These are phyloP conservation scores for Blennius ocellaris DNA, from an alignment of 2,113 vertebrate species.

Conservation along the genomic window DNA sequence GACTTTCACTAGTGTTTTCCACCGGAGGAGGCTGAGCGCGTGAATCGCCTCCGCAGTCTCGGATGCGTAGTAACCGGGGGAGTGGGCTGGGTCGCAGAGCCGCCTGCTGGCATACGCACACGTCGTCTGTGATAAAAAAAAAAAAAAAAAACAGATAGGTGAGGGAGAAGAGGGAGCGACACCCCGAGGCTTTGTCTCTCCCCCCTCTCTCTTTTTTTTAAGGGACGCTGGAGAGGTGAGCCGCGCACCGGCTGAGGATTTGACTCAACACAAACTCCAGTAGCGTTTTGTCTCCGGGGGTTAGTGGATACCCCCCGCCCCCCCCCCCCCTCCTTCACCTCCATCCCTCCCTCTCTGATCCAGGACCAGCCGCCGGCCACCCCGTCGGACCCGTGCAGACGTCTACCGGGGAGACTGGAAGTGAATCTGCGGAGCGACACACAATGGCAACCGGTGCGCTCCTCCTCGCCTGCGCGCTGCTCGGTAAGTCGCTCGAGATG, in stretches of 20 bases:
- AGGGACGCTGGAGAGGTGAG: slow-evolving; percentile 30
- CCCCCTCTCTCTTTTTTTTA: too few species aligned
- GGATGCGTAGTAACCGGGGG: slow-evolving; percentile 69
- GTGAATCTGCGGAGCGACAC: slow-evolving; percentile 60
- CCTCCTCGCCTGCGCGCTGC: slow-evolving; percentile 70
- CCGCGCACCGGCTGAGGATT: slow-evolving; percentile 57
- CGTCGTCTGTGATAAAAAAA: slow-evolving; percentile 37
- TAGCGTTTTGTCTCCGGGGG: slow-evolving; percentile 11
- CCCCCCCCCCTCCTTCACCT: too few species aligned
- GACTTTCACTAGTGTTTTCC: slow-evolving; percentile 37
- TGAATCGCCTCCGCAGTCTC: slow-evolving; percentile 74
- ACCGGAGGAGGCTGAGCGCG: slow-evolving; percentile 34
- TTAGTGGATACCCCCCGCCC: slow-evolving; percentile 14
- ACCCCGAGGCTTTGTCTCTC: slow-evolving; percentile 16
- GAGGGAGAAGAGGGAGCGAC: slow-evolving; percentile 36
- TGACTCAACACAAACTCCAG: slow-evolving; percentile 31
- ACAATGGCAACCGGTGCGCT: slow-evolving; percentile 81
- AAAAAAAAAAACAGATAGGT: slow-evolving; percentile 43
- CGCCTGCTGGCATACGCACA: slow-evolving; percentile 55
- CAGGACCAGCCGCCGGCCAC: slow-evolving; percentile 39
- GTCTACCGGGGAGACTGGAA: slow-evolving; percentile 48
- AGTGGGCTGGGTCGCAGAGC: slow-evolving; percentile 80
- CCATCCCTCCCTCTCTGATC: not conserved
- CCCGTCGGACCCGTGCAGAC: slow-evolving; percentile 24
- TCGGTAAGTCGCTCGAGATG: slow-evolving; percentile 74